Percentiles rank a stretch among this genome's conserved stretches.
These are phyloP conservation scores for Cheirogaleus medius DNA, from an alignment of 2,113 vertebrate species.

Conservation along the genomic window DNA sequence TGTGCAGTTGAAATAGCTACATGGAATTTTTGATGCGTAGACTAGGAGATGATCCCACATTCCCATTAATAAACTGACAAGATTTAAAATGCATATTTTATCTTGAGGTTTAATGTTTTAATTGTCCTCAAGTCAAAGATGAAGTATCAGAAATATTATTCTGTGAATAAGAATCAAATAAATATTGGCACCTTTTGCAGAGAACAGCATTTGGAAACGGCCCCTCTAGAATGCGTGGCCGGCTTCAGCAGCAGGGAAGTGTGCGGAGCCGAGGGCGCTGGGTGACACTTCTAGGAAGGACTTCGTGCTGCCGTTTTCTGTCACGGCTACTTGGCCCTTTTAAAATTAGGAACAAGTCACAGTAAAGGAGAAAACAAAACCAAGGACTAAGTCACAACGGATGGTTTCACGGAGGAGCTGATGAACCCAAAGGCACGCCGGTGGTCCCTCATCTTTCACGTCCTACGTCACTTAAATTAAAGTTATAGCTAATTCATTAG, in stretches of 20 bases:
- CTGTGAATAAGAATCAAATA: conserved; percentile 52
- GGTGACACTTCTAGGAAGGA: neutral
- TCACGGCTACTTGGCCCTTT: neutral
- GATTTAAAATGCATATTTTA: conserved; percentile 4
- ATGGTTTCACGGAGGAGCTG: neutral
- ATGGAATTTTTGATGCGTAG: neutral
- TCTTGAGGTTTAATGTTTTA: conserved; percentile 67
- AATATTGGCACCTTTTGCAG: conserved; percentile 24
- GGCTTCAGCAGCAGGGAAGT: neutral
- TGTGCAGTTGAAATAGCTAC: neutral
- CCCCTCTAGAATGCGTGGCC: conserved; percentile 37
- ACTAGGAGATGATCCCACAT: neutral
- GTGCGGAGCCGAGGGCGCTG: neutral
- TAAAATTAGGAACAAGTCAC: conserved; percentile 8
- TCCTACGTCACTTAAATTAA: conserved; percentile 41
- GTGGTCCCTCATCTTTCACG: conserved; percentile 12
- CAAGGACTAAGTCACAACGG: conserved; percentile 17
- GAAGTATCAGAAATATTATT: conserved; percentile 20
- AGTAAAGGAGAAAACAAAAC: conserved; percentile 35
- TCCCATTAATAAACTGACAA: neutral
- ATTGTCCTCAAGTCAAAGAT: conserved; percentile 57
- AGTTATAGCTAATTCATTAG: conserved; percentile 35
- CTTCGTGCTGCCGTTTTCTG: neutral
- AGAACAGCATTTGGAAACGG: conserved; percentile 25
- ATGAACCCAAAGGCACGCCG: neutral